phyloP scores from a whole-genome alignment of 2,113 vertebrate genomes.

The Urocynchramus pylzowi region DNA sequence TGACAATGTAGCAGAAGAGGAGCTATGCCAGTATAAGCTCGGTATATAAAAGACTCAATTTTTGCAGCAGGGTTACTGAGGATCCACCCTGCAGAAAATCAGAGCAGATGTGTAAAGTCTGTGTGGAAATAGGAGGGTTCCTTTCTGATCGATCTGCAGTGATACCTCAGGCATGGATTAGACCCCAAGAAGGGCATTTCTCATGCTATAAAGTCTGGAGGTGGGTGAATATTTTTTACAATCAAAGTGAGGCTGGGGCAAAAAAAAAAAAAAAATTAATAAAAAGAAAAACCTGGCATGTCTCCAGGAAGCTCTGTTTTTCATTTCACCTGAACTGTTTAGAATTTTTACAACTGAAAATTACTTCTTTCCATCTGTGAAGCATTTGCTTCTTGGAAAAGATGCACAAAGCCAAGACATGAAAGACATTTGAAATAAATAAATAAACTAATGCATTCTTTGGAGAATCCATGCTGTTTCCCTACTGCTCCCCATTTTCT shows the following conservation, averaged over 20 bases:
- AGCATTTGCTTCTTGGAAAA: slow-evolving; percentile 63
- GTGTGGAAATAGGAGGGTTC: slow-evolving; percentile 29
- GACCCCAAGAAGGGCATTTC: slow-evolving; percentile 17
- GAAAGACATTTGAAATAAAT: slow-evolving; percentile 60
- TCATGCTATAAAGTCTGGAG: slow-evolving; percentile 22
- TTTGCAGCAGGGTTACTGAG: background rate
- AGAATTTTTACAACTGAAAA: slow-evolving; percentile 65
- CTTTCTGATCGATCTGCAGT: background rate
- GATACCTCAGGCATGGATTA: background rate
- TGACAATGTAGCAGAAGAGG: background rate
- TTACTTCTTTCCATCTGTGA: slow-evolving; percentile 60
- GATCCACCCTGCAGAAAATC: background rate
- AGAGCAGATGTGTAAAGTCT: background rate
- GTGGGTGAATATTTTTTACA: slow-evolving; percentile 44
- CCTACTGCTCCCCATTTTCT: slow-evolving; percentile 52
- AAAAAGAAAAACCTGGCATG: background rate
- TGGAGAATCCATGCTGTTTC: slow-evolving; percentile 59
- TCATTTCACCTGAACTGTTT: slow-evolving; percentile 70
- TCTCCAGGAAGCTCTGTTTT: slow-evolving; percentile 60
- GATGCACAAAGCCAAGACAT: slow-evolving; percentile 59
- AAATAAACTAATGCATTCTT: slow-evolving; percentile 56
- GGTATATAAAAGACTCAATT: background rate
- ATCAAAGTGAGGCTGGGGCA: slow-evolving; percentile 12
- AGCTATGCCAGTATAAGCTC: background rate
- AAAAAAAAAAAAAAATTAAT: background rate